Evolutionary conservation across 2,888 invertebrate genomes (phyloP).

Genomic region (Thumatha senex): DNA sequence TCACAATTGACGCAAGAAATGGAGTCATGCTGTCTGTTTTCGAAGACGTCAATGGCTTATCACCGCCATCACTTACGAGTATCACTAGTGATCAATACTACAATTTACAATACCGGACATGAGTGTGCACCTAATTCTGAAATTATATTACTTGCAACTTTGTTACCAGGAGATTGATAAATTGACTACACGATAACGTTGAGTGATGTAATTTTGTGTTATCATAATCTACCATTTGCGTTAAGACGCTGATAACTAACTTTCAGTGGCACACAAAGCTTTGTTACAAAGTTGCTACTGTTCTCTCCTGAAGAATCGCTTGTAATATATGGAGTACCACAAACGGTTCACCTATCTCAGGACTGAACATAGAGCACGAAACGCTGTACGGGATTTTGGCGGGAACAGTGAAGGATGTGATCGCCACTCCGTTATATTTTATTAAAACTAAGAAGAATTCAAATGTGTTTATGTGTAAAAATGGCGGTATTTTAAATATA

Average conservation of each 20-base stretch:
- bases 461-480: too few species aligned
- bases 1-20: neutral
- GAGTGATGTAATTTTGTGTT: slow-evolving; percentile 24
- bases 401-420: too few species aligned
- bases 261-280: slow-evolving; percentile 7
- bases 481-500: too few species aligned
- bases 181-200: slow-evolving; percentile 12
- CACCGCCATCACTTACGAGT: slow-evolving; percentile 19
- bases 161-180: slow-evolving; percentile 21
- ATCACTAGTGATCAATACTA: slow-evolving; percentile 21
- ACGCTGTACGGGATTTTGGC: too few species aligned
- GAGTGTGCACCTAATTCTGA: neutral
- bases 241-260: slow-evolving; percentile 13
- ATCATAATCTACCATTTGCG: slow-evolving; percentile 27
- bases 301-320: neutral
- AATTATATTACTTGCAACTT: slow-evolving; percentile 18
- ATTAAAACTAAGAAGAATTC: too few species aligned
- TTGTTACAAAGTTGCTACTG: slow-evolving; percentile 5
- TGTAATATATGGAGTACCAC: too few species aligned
- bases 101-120: slow-evolving; percentile 19
- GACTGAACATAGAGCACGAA: too few species aligned
- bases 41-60: slow-evolving; percentile 30
- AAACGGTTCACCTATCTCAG: too few species aligned
- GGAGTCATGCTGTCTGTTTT: slow-evolving; percentile 26
- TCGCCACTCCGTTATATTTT: too few species aligned